Evolutionary conservation across 2,113 vertebrate species (phyloP).

Genomic region (Equus przewalskii): DNA sequence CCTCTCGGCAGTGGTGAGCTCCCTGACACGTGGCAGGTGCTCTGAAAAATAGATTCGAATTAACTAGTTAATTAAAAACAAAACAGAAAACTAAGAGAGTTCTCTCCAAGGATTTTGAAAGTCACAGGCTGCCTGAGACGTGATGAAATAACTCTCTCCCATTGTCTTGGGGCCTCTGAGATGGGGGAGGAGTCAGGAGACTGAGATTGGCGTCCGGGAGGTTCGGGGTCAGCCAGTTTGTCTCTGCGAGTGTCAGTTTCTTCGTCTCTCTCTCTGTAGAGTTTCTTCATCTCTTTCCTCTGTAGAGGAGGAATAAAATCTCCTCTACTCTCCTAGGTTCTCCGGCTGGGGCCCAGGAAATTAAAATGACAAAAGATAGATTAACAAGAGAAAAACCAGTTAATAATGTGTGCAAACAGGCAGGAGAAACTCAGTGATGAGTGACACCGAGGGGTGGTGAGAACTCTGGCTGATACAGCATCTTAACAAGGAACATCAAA

Average conservation of each 20-base stretch:
- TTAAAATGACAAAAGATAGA: neutral
- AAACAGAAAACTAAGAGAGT: neutral
- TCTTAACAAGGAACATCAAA: slow-evolving; percentile 9
- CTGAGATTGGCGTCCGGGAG: neutral
- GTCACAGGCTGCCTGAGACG: neutral
- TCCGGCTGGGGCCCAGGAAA: neutral
- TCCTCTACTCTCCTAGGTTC: neutral
- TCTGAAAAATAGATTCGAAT: neutral
- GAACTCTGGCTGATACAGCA: neutral
- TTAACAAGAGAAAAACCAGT: neutral
- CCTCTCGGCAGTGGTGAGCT: neutral
- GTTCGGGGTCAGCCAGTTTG: neutral
- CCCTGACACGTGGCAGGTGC: neutral
- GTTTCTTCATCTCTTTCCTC: neutral
- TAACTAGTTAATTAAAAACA: neutral
- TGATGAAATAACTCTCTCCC: neutral
- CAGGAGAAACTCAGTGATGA: neutral
- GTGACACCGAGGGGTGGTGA: neutral
- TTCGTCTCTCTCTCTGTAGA: neutral
- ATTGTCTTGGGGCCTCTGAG: neutral
- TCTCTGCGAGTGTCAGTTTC: neutral
- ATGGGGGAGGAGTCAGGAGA: neutral
- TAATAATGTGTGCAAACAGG: neutral
- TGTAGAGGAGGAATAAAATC: neutral
- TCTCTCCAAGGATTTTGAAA: neutral